phyloP scores from a whole-genome alignment of 2,113 vertebrate species.

The Marmota flaviventris region DNA sequence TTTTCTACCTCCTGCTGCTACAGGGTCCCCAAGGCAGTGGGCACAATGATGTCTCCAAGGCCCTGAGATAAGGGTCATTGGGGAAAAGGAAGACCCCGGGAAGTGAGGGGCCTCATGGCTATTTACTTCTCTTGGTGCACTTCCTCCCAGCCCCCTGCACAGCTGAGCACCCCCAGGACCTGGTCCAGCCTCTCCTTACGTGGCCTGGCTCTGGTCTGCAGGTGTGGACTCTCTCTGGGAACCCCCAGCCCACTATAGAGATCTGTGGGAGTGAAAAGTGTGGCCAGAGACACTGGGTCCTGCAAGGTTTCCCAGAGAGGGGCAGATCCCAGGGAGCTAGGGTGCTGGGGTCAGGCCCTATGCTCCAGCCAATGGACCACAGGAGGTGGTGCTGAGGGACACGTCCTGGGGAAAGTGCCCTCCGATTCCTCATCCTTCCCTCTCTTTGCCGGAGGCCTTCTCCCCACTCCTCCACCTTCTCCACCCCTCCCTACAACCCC shows the following conservation, averaged over 20 bases:
- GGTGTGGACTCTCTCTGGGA: not conserved
- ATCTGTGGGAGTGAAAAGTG: not conserved
- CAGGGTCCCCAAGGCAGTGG: not conserved
- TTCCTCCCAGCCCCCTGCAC: too few species aligned
- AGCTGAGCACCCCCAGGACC: not conserved
- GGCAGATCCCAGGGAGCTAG: not conserved
- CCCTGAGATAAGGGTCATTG: not conserved
- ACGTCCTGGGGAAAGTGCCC: not conserved
- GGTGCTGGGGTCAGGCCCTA: not conserved
- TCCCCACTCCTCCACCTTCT: not conserved
- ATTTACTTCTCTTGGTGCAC: not conserved
- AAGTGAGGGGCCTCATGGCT: not conserved
- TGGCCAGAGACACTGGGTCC: not conserved
- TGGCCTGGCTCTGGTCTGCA: not conserved
- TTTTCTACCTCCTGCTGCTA: not conserved
- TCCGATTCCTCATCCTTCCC: not conserved
- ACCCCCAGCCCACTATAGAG: not conserved
- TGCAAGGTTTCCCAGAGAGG: not conserved
- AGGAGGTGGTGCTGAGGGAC: not conserved
- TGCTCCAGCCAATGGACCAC: not conserved
- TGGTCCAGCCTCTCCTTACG: not conserved
- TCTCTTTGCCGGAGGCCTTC: not conserved
- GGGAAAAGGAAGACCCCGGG: not conserved
- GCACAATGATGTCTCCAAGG: not conserved
- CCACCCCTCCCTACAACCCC: fast-evolving